Evolutionary conservation across 2,888 invertebrate genomes (phyloP).

Genomic region (Sinohyriopsis cumingii): DNA sequence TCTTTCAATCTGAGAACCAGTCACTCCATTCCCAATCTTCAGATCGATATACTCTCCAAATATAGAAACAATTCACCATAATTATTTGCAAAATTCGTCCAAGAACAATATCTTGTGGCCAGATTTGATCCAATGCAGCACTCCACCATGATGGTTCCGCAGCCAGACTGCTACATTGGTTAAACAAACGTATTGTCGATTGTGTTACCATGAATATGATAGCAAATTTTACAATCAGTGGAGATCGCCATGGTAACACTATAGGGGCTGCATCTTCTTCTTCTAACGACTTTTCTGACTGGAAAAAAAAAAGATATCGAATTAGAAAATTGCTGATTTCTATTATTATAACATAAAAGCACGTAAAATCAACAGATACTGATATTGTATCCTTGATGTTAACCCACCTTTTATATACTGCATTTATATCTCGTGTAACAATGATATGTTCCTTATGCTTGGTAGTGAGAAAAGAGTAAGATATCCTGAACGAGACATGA

Average conservation of each 20-base stretch:
- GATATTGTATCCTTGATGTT: too few species aligned
- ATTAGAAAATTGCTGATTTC: too few species aligned
- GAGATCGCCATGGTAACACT: slow-evolving; percentile 51
- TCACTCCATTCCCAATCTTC: slow-evolving; percentile 60
- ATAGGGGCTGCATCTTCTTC: slow-evolving; percentile 30
- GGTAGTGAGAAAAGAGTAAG: too few species aligned
- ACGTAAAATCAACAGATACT: too few species aligned
- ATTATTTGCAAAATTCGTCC: slow-evolving; percentile 54
- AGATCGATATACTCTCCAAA: slow-evolving; percentile 57
- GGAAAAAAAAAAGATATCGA: slow-evolving; percentile 7
- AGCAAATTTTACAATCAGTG: slow-evolving; percentile 54
- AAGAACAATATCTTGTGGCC: slow-evolving; percentile 51
- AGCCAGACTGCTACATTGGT: slow-evolving; percentile 44
- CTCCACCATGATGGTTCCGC: slow-evolving; percentile 25
- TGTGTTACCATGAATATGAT: slow-evolving; percentile 62
- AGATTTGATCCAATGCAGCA: slow-evolving; percentile 26
- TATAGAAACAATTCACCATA: slow-evolving; percentile 53
- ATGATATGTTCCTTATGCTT: too few species aligned
- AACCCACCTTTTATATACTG: too few species aligned
- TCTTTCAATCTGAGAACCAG: slow-evolving; percentile 43
- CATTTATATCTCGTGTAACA: too few species aligned
- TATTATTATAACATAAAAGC: too few species aligned
- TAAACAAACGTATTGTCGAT: slow-evolving; percentile 45
- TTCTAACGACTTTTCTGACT: slow-evolving; percentile 35
- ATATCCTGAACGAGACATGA: too few species aligned